Percentiles rank a stretch among this genome's conserved stretches.
These are phyloP conservation scores for Sarcophilus harrisii DNA, from an alignment of 2,797 vertebrate genomes.

Conservation along the genomic window DNA sequence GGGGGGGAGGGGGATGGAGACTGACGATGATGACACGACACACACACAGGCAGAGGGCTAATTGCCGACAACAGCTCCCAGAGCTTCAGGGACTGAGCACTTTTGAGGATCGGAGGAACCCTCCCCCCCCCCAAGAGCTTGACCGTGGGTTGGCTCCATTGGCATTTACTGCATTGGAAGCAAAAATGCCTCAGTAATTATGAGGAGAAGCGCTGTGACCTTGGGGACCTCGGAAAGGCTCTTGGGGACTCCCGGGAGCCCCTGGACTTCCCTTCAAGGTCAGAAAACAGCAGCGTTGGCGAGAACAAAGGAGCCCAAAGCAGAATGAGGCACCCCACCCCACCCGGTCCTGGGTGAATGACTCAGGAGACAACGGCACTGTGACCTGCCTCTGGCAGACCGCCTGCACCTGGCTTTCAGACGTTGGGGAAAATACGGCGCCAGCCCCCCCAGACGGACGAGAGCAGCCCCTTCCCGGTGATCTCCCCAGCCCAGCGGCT, in stretches of 20 bases:
- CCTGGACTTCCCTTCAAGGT: not conserved
- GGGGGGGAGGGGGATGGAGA: not conserved
- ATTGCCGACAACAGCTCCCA: not conserved
- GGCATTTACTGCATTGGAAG: not conserved
- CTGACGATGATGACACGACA: not conserved
- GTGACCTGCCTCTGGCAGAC: not conserved
- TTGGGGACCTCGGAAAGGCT: not conserved
- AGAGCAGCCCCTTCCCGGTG: slow-evolving; percentile 21
- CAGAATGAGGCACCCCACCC: not conserved
- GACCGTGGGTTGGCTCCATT: not conserved
- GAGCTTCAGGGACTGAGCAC: not conserved
- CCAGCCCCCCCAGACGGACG: not conserved
- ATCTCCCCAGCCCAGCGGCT: slow-evolving; percentile 26
- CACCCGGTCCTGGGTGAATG: slow-evolving; percentile 15
- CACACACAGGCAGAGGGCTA: too few species aligned
- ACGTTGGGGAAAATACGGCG: slow-evolving; percentile 18
- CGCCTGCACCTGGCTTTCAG: not conserved
- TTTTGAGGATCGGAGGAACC: too few species aligned
- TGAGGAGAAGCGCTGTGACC: not conserved
- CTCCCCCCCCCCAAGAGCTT: not conserved
- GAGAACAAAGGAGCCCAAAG: not conserved
- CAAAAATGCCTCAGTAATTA: not conserved
- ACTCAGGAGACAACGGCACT: slow-evolving; percentile 30
- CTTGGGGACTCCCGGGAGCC: not conserved
- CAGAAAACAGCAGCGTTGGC: not conserved